A percentile compares a stretch with the other conserved stretches of the same genome.
Conservation (phyloP, 2,888 invertebrate genomes). For the Drosophila neutralis region DNA sequence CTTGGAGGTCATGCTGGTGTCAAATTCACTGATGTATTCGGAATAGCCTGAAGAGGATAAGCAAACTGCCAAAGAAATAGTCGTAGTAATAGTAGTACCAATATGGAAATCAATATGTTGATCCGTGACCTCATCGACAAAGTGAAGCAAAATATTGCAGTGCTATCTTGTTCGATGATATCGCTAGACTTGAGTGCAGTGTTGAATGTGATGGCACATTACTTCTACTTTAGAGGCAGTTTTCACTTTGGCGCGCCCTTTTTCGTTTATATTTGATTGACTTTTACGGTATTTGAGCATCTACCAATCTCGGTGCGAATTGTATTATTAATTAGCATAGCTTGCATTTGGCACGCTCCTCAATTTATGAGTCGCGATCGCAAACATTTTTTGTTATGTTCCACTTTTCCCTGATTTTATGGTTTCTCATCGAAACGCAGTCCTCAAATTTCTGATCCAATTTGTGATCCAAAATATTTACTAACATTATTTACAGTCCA, state of each 20-base stretch:
- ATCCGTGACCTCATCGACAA: not conserved
- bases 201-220: no score
- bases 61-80: not conserved
- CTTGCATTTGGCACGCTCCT: not conserved
- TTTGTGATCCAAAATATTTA: not conserved
- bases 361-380: not conserved
- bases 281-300: not conserved
- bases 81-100: no score
- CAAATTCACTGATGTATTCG: not conserved
- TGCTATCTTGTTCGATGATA: no score
- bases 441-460: not conserved
- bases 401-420: not conserved
- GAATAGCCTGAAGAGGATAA: not conserved
- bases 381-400: not conserved
- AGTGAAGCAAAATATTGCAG: not conserved
- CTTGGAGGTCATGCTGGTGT: not conserved
- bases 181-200: no score
- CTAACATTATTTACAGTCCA: not conserved
- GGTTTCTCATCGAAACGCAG: not conserved
- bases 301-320: not conserved
- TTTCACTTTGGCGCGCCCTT: not conserved
- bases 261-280: not conserved
- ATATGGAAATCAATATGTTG: not conserved
- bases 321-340: no score
- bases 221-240: not conserved